Evolutionary conservation across 2,888 invertebrate species (phyloP).

Genomic region (Epicampocera succincta): DNA sequence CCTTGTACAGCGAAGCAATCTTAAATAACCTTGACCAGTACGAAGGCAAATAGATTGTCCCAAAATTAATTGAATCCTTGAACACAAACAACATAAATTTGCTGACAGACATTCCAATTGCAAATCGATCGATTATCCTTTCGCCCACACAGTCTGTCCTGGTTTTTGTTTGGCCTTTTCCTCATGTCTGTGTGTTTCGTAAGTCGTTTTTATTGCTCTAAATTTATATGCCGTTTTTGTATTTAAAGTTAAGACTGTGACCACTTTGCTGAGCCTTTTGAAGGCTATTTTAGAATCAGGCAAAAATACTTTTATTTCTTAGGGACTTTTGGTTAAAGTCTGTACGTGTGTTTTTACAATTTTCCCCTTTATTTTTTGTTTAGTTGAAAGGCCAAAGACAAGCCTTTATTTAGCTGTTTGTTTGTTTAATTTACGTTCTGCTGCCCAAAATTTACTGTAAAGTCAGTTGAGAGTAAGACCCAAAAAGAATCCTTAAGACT

Average conservation of each 20-base stretch:
- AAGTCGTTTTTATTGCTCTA: not conserved
- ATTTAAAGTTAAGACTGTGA: conserved; percentile 41
- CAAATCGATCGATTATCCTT: conserved; percentile 74
- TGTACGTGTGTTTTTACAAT: not conserved
- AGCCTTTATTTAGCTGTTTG: conserved; percentile 55
- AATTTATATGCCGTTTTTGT: conserved; percentile 19
- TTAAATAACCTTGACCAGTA: too few species aligned
- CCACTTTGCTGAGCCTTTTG: not conserved
- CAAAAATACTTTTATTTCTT: conserved; percentile 17
- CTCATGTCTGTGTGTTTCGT: not conserved
- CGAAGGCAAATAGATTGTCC: too few species aligned
- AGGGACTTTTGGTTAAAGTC: conserved; percentile 8
- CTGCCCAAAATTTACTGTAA: conserved; percentile 57
- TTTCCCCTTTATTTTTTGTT: conserved; percentile 25
- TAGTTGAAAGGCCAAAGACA: conserved; percentile 46
- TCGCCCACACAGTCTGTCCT: conserved; percentile 68
- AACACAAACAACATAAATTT: conserved; percentile 63
- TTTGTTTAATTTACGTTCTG: conserved; percentile 27
- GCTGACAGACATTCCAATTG: conserved; percentile 72
- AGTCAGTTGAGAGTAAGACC: conserved; percentile 43
- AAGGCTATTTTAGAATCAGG: conserved; percentile 21
- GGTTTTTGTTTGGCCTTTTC: conserved; percentile 2
- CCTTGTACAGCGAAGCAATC: too few species aligned
- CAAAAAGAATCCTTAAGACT: conserved; percentile 72
- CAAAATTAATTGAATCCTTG: not conserved